Conservation (phyloP, 2,797 vertebrate genomes). For the Tragelaphus oryx region DNA sequence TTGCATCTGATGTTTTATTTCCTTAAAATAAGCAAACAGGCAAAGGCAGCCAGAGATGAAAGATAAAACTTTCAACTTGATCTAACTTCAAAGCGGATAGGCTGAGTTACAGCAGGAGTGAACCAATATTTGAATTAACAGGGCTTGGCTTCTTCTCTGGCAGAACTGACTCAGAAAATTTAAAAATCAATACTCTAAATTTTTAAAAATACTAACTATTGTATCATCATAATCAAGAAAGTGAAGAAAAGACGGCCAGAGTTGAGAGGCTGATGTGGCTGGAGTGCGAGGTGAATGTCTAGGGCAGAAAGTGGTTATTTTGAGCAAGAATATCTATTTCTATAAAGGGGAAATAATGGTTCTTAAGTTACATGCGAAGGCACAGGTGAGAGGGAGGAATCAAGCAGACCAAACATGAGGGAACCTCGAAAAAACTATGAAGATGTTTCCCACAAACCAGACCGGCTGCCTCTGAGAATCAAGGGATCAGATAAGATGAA, state of each 20-base stretch:
- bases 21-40: constrained; percentile 14
- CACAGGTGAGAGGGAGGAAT: neutral
- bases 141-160: neutral
- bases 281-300: fast-evolving
- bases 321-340: too few species aligned
- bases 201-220: neutral
- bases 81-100: neutral
- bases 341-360: neutral
- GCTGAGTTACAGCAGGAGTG: neutral
- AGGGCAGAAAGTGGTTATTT: neutral
- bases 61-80: neutral
- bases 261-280: neutral
- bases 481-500: neutral
- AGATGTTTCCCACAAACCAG: neutral
- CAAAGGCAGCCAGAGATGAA: neutral
- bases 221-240: neutral
- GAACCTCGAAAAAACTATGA: neutral
- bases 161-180: neutral
- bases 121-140: neutral
- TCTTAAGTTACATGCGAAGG: neutral
- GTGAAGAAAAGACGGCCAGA: neutral
- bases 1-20: neutral
- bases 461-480: neutral
- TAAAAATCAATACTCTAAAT: constrained; percentile 17
- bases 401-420: neutral